These are phyloP conservation scores for Patiria pectinifera DNA, from an alignment of 53 echinoderm and acorn worm species.

Conservation along the genomic window DNA sequence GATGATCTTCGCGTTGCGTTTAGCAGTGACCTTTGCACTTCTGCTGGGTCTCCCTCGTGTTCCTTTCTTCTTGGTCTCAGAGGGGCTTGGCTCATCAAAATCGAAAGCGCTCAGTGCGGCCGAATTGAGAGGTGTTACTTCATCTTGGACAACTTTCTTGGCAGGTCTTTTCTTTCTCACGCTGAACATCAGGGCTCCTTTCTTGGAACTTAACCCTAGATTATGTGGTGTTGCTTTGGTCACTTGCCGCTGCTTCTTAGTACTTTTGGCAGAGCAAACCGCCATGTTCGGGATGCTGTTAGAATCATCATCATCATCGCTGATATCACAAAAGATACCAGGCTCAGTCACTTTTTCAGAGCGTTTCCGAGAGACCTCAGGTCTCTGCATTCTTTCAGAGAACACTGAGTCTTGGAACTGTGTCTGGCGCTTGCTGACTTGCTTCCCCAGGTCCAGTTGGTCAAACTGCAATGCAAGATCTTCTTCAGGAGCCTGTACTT, in stretches of 20 bases:
- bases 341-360: conserved; percentile 64
- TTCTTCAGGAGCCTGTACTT: neutral
- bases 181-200: conserved; percentile 65
- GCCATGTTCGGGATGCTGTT: conserved; percentile 8
- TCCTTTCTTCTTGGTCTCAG: conserved; percentile 58
- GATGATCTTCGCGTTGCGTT: conserved; percentile 12
- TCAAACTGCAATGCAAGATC: conserved; percentile 45
- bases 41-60: conserved; percentile 19
- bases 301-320: conserved; percentile 59
- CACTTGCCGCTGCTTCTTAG: neutral
- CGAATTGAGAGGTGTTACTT: conserved; percentile 8
- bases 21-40: conserved; percentile 24
- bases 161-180: conserved; percentile 52
- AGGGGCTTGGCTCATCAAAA: conserved; percentile 60
- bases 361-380: conserved; percentile 81
- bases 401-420: conserved; percentile 42
- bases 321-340: conserved; percentile 86
- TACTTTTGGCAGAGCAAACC: neutral
- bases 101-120: conserved; percentile 58
- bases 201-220: conserved; percentile 65
- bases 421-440: neutral
- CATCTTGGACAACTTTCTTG: neutral
- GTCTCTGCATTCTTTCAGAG: conserved; percentile 64
- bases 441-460: conserved; percentile 46
- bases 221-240: conserved; percentile 36